Base-by-base conservation (phyloP, 2,888 invertebrate genomes). In the Drepana falcataria region DNA sequence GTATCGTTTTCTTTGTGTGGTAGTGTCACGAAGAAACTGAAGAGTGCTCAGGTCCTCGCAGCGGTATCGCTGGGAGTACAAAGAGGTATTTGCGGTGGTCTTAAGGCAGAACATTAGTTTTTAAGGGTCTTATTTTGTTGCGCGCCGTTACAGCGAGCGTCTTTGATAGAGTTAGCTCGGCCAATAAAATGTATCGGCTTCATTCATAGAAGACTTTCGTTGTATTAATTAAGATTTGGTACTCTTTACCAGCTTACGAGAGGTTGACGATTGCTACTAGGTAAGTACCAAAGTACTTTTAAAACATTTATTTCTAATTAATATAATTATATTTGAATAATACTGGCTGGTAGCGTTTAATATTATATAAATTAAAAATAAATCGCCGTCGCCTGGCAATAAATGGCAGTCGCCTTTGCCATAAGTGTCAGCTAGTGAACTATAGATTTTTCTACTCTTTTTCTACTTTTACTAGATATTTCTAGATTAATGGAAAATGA, bases 91-190 rank as follows among this genome's bases (percentile, higher is more conserved):
- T 89, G 88, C 83, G 83, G 83, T 78, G 79, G 87, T 79, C 87
- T 89, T 88, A 88, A 87, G 86, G 79, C 86, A 79, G 85, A 81
- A 83, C 90, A 89, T 90, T 90, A 87, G 89, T 90, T 90, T 90
- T 90, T 89, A 89, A 88, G 87, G 86, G 87, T 82, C 86, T 88
- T 90, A 87, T 89, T 89, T 87, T 85, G 87, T 84, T 87, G 84
- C 81, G 85, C 79, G 84, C 86, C 81, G 83, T 87, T 85, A 86
- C 86, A 81, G 79, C 80, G 81, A 72, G 76, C 80, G 82, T 76
- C 83, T 87, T 83, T 87, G 85, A 89, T 87, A 88, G 88, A 89
- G 87, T 90, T 87, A 89, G 87, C 85, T 71, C 66, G 64, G 71
- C 78, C 83, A 84, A 87, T 90, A 81, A 88, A 86, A 87, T 87